A percentile compares a stretch with the other conserved stretches of the same genome.
These are phyloP conservation scores for Pachyramphus minor DNA, from an alignment of 2,113 vertebrate genomes.

Conservation along the genomic window DNA sequence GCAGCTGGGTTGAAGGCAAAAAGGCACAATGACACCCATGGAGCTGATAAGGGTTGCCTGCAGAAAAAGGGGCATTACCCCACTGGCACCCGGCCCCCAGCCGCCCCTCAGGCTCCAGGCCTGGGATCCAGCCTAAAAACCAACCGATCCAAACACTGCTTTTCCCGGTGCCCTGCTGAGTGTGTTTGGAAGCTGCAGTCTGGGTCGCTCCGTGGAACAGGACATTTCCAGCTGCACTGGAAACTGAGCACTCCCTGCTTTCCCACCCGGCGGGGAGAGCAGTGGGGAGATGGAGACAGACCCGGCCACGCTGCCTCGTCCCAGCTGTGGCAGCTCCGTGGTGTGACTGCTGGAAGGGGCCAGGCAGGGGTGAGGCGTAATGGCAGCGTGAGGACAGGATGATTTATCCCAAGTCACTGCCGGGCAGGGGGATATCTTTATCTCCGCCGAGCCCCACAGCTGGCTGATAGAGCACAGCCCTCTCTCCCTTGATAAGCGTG, in stretches of 20 bases:
- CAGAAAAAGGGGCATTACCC: neutral
- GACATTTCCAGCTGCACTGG: neutral
- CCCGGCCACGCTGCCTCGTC: neutral
- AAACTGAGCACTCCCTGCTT: neutral
- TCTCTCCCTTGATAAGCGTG: conserved; percentile 40
- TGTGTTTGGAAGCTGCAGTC: fast-evolving
- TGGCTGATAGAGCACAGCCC: conserved; percentile 26
- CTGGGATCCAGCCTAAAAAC: neutral
- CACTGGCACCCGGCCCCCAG: fast-evolving
- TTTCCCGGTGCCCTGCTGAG: neutral
- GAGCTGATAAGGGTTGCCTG: neutral
- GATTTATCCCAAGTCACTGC: conserved; percentile 54
- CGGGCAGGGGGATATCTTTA: conserved; percentile 42
- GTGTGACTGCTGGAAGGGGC: neutral
- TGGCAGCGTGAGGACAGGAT: conserved; percentile 27
- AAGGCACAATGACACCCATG: neutral
- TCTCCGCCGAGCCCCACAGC: neutral
- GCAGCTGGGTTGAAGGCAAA: neutral
- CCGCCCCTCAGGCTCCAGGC: neutral
- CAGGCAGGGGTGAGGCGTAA: conserved; percentile 9
- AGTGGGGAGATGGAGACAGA: neutral
- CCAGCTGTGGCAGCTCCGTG: neutral
- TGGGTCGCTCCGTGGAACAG: fast-evolving
- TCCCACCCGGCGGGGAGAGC: neutral
- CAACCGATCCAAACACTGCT: fast-evolving